Base-by-base conservation (phyloP, 2,113 vertebrate genomes). In the Dicrurus megarhynchus region DNA sequence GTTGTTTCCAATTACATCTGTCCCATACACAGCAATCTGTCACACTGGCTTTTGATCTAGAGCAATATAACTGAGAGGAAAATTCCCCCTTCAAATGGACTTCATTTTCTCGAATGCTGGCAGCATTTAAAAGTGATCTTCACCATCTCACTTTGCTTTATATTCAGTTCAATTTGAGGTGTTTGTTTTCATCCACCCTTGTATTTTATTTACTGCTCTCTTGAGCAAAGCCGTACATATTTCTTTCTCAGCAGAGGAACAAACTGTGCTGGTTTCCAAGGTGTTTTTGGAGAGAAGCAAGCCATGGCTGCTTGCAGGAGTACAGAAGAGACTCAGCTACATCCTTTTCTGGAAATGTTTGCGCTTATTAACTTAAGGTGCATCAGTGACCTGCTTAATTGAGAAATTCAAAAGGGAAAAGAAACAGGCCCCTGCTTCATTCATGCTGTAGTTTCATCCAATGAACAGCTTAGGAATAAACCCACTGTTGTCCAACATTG, bases 151-250 rank as follows among this genome's bases (percentile, higher is more conserved):
- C 82, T 89, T 91, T 83, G 70, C 60, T 91, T 96, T 91, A 63
- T 85, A 85, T 53, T 93, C 79, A 33, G 61, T 80, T 95, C 87
- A 93, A 88, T 96, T 90, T 89, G 63, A 82, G 76, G 41, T 93
- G 79, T 67, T 94, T 84, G 74, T 95, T 94, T 95, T 76, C 77
- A 79, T 63, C 64, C 47, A 80, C 59, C 24, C 57, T 32, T 79
- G 94, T 80, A 74, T 83, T 55, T 93, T 95, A 87, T 94, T 96
- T 96, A 82, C 70, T 86, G 61, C 61, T 96, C 42, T 77, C 64
- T 78, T 89, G 94, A 89, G 92, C 85, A 96, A 89, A 95, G 53
- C 11, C 70, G 64, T 86, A 47, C 49, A 42, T 90, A 88, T 79
- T 90, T 93, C 77, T 91, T 85, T 84, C 60, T 77, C 71, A 69